Percentiles rank a stretch among this genome's conserved stretches.
Conservation (phyloP, 2,888 invertebrate genomes). For the Netelia melanura region DNA sequence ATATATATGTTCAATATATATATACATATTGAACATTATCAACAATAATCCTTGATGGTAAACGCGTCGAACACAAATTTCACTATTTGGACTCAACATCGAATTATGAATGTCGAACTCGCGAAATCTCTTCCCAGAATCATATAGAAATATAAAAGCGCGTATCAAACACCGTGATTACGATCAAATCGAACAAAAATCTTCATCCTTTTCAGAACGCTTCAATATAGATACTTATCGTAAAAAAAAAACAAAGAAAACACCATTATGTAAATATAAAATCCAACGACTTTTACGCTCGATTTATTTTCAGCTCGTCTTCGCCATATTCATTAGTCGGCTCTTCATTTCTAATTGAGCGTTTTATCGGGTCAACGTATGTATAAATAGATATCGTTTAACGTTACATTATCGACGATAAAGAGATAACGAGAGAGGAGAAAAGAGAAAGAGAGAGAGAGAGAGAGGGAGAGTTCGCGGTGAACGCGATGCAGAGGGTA, state of each 20-base stretch:
- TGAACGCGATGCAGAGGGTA: conserved; percentile 38
- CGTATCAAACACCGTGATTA: neutral
- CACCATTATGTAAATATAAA: too few relatives aligned
- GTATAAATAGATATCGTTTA: neutral
- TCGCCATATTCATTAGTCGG: too few relatives aligned
- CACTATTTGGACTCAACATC: neutral
- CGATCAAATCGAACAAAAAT: neutral
- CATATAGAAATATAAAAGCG: neutral
- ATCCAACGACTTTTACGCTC: too few relatives aligned
- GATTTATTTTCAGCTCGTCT: too few relatives aligned
- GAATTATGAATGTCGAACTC: neutral
- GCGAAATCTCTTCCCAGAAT: neutral
- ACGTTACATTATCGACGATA: conserved; percentile 28
- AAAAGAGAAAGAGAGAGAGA: neutral
- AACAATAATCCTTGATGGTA: conserved; percentile 23
- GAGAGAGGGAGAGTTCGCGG: conserved; percentile 70
- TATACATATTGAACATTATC: conserved; percentile 19
- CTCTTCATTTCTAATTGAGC: conserved; percentile 1
- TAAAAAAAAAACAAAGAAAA: too few relatives aligned
- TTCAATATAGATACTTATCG: too few relatives aligned
- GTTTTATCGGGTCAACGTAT: conserved; percentile 33
- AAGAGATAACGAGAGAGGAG: neutral
- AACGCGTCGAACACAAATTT: conserved; percentile 8
- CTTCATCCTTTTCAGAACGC: neutral
- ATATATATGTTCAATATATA: neutral